These are phyloP conservation scores for Drosophila sordidula DNA, from an alignment of 2,888 invertebrate species.

Conservation along the genomic window DNA sequence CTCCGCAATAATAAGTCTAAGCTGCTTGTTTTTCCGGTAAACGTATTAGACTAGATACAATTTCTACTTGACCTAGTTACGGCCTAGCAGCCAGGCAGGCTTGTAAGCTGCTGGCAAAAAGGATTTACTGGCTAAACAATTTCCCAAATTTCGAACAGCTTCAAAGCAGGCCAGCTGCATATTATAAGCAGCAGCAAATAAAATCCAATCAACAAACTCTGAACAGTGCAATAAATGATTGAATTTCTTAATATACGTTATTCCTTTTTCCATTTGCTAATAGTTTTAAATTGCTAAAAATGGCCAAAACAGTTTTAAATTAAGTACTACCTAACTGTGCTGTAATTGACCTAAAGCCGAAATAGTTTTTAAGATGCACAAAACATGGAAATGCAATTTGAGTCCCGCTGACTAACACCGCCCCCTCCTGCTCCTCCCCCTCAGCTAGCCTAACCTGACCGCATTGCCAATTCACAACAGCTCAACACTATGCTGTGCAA, in stretches of 20 bases:
- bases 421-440: not conserved
- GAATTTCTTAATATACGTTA: slow-evolving; percentile 24
- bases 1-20: slow-evolving; percentile 59
- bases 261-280: slow-evolving; percentile 4
- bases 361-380: slow-evolving; percentile 21
- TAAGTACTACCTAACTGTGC: not conserved
- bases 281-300: not conserved
- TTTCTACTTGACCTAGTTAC: slow-evolving; percentile 74
- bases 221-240: slow-evolving; percentile 36
- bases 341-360: slow-evolving; percentile 21
- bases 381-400: slow-evolving; percentile 41
- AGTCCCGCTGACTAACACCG: slow-evolving; percentile 8
- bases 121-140: slow-evolving; percentile 59
- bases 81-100: not conserved
- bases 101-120: slow-evolving; percentile 27
- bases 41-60: slow-evolving; percentile 51
- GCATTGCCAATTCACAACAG: slow-evolving; percentile 58
- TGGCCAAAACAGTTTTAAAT: slow-evolving; percentile 1
- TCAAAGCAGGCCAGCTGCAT: slow-evolving; percentile 11
- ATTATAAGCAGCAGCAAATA: slow-evolving; percentile 18
- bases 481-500: slow-evolving; percentile 66
- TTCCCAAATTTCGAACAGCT: slow-evolving; percentile 46
- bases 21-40: slow-evolving; percentile 51
- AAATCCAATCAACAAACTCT: slow-evolving; percentile 40
- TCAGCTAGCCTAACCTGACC: not conserved